Evolutionary conservation across 2,888 invertebrate genomes (phyloP).

Genomic region (Cerceris rybyensis): DNA sequence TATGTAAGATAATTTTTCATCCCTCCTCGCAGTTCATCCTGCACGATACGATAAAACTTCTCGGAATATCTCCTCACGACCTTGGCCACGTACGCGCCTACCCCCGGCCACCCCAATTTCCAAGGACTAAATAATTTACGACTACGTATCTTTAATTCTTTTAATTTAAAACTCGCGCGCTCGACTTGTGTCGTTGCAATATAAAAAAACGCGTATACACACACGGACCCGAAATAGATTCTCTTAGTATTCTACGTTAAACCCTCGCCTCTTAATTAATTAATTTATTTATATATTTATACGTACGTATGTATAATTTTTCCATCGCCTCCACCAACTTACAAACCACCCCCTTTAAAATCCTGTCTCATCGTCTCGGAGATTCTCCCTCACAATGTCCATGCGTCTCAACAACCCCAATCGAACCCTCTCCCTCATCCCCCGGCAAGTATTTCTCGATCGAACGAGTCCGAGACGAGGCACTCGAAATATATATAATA

Average conservation of each 20-base stretch:
- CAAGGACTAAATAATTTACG: slow-evolving; percentile 28
- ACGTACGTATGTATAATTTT: slow-evolving; percentile 50
- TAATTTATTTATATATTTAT: slow-evolving; percentile 48
- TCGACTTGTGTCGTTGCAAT: slow-evolving; percentile 51
- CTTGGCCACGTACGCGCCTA: slow-evolving; percentile 16
- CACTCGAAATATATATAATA: slow-evolving; percentile 38
- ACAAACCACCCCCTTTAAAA: neutral
- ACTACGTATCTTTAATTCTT: slow-evolving; percentile 17
- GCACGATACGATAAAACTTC: slow-evolving; percentile 16
- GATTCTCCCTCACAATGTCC: neutral
- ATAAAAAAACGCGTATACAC: slow-evolving; percentile 68
- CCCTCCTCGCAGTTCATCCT: neutral
- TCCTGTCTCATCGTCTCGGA: neutral
- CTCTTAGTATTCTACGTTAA: slow-evolving; percentile 49
- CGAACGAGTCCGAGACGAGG: slow-evolving; percentile 40
- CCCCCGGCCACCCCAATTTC: slow-evolving; percentile 1
- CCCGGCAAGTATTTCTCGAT: slow-evolving; percentile 17
- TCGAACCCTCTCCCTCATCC: slow-evolving; percentile 6
- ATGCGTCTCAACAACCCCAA: neutral
- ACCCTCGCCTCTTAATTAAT: neutral
- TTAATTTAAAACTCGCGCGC: slow-evolving; percentile 52
- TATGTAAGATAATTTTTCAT: neutral
- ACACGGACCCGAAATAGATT: slow-evolving; percentile 75
- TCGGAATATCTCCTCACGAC: slow-evolving; percentile 36
- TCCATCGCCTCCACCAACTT: slow-evolving; percentile 25